Conservation (phyloP, 1,140 invertebrate species). For the Cherax quadricarinatus region DNA sequence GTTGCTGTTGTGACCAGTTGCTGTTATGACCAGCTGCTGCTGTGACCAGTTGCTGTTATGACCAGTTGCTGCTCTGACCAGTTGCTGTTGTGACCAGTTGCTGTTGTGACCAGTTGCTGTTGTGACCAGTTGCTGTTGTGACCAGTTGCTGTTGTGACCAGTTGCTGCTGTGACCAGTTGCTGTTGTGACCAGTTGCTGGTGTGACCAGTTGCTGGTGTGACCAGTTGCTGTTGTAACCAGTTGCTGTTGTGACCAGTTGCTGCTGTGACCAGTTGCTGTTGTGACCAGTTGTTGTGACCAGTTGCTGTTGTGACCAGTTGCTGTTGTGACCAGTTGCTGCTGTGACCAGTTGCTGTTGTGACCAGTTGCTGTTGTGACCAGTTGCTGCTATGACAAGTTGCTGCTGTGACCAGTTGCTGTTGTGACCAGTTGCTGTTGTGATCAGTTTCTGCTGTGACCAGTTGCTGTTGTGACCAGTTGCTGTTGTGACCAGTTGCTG, state of each 20-base stretch:
- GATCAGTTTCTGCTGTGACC: no score
- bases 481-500: not conserved
- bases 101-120: not conserved
- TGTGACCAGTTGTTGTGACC: not conserved
- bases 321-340: not conserved
- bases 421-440: not conserved
- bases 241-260: not conserved
- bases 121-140: not conserved
- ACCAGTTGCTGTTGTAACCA: not conserved
- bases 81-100: not conserved
- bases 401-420: not conserved
- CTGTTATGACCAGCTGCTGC: not conserved
- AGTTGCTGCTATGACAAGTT: not conserved
- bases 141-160: not conserved
- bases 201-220: no score
- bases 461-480: not conserved
- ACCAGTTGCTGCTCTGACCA: not conserved
- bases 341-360: not conserved
- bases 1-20: not conserved
- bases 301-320: not conserved
- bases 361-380: not conserved
- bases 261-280: not conserved
- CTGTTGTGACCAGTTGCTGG: not conserved
- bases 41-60: not conserved
- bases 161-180: not conserved